Base-by-base conservation (phyloP, 2,113 vertebrate species). In the Rostratula benghalensis region DNA sequence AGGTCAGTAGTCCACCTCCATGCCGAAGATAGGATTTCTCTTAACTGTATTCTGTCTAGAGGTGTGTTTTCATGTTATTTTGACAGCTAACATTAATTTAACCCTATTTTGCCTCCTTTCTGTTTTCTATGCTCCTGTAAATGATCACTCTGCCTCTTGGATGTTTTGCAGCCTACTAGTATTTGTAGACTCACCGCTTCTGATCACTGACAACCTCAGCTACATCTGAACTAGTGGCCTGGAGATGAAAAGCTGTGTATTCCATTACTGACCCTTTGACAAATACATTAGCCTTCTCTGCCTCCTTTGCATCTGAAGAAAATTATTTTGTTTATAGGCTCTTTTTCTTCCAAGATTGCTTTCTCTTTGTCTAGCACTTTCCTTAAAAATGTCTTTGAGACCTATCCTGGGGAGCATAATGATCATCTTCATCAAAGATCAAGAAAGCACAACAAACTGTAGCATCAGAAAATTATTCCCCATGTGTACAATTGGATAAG, bases 41-140 rank as follows among this genome's bases (percentile, higher is more conserved):
- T 77, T 90, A 86, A 53, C 54, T 74, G 10, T 79, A 51, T 91
- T 83, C 43, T 86, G 33, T 83, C 64, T 71, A 77, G 94, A 70
- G 33, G 45, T 54, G 14, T 61, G 22, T 63, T 88, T 94, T 92
- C 50, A 51, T 74, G 31, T 75, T 80, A 48, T 80, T 90, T 90
- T 80, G 67, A 91, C 91, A 91, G 46, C n/a, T 90, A 83, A 51
- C 43, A 56, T 70, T 77, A 83, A 82, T 82, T 94, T 94, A 82
- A 85, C n/a, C 20, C 15, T 74, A 20, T 83, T 93, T 94, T 78
- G 33, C 65, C 28, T 73, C 39, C 57, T 76, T 75, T 85, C 23
- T 1, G 4, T 53, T 50, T 90, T 33, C 12, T 25, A 8, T 61
- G 13, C 54, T 88, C 18, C 54, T 93, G 61, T 57, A 77, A 87